Percentiles rank a stretch among this genome's conserved stretches.
These are phyloP conservation scores for Cryptophagus acutangulus DNA, from an alignment of 2,888 invertebrate genomes.

Conservation along the genomic window DNA sequence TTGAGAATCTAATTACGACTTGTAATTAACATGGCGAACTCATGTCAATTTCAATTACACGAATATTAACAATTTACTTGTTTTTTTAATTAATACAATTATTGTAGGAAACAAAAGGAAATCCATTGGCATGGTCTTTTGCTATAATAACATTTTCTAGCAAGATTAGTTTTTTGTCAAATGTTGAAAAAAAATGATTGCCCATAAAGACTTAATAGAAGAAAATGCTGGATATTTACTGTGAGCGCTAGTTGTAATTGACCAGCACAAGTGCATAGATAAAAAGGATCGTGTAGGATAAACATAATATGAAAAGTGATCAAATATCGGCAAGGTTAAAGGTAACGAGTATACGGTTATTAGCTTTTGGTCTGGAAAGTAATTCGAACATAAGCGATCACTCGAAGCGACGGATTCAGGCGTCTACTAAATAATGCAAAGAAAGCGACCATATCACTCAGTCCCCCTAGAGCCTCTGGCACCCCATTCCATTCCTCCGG, in stretches of 20 bases:
- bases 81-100: constrained; percentile 20
- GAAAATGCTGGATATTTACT: too few species aligned
- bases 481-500: constrained; percentile 25
- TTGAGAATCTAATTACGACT: constrained; percentile 43
- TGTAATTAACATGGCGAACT: constrained; percentile 43
- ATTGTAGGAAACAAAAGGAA: too few species aligned
- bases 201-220: too few species aligned
- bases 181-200: too few species aligned
- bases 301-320: constrained; percentile 16
- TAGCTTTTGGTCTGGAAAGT: constrained; percentile 20
- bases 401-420: constrained; percentile 36
- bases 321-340: constrained; percentile 13
- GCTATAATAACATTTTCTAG: constrained; percentile 19
- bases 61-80: constrained; percentile 38
- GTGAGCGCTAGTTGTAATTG: too few species aligned
- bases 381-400: constrained; percentile 34
- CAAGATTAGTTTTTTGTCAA: too few species aligned
- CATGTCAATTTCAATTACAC: constrained; percentile 46
- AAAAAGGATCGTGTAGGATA: too few species aligned
- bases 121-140: constrained; percentile 9
- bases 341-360: constrained; percentile 12
- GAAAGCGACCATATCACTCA: constrained; percentile 43
- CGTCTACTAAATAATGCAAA: constrained; percentile 43
- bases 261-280: too few species aligned
- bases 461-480: constrained; percentile 36